phyloP scores from a whole-genome alignment of 2,797 vertebrate genomes.

The Micrastur ruficollis region DNA sequence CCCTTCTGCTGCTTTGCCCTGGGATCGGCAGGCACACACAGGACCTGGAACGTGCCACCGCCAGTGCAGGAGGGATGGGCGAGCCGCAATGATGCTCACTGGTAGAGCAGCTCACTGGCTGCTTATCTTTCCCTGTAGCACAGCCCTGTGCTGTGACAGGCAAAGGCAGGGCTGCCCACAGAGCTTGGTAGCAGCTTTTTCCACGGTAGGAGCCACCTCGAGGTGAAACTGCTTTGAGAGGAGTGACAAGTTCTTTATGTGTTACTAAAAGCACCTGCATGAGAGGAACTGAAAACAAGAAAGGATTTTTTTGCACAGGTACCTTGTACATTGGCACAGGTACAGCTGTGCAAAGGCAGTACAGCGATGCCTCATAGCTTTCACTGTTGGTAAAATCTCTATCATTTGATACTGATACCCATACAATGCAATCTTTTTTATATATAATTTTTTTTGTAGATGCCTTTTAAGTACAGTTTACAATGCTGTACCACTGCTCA shows the following conservation, averaged over 20 bases:
- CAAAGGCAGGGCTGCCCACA: neutral
- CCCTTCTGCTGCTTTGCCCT: neutral
- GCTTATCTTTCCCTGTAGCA: neutral
- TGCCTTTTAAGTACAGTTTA: neutral
- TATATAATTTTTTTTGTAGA: neutral
- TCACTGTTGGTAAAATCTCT: neutral
- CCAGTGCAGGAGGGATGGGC: fast-evolving
- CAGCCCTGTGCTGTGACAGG: neutral
- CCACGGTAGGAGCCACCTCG: neutral
- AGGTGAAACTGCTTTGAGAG: neutral
- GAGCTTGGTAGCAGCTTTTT: neutral
- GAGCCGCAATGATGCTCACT: fast-evolving
- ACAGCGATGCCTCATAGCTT: neutral
- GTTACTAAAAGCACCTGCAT: neutral
- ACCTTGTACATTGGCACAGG: neutral
- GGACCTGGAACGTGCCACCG: fast-evolving
- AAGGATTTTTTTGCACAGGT: neutral
- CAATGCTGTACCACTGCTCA: neutral
- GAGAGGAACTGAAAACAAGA: neutral
- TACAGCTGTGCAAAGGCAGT: neutral
- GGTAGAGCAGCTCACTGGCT: neutral
- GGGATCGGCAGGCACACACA: neutral
- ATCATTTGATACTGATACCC: neutral
- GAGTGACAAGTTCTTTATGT: neutral
- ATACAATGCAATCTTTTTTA: neutral